Evolutionary conservation across 2,797 vertebrate species (phyloP), one percentile per base, ranked within the genome.

Genomic region (Phrynocephalus forsythii): DNA sequence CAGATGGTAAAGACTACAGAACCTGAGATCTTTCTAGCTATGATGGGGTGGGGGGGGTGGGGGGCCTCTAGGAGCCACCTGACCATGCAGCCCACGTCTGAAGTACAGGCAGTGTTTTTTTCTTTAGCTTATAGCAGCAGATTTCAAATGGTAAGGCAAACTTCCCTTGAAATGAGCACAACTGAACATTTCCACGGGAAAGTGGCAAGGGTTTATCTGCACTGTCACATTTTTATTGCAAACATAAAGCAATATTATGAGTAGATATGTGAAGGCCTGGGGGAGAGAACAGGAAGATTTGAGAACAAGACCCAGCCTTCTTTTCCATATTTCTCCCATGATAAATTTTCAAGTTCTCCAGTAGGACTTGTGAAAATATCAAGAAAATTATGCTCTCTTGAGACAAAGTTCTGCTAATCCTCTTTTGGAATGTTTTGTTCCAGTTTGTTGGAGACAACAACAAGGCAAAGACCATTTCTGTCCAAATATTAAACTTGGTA

Each of bases 1-100:
- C 56, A 68, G 78, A 81, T 75, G 60, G 38, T 18, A 52, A 88
- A 66, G 30, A 60, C 68, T 52, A 80, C 56, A 79, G 69, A 80
- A 78, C 15, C 28, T 73, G n/a, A 15, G 82, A 75, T 28, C 33
- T 68, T 66, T 83, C 67, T 71, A 50, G 5, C 38, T 44, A 44
- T 44, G 38, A 44, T 44, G 38, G 38, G 38, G 3, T 44, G 38
- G 3, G 38, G 3, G 38, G 38, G 38, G 38, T 44, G 38, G 1
- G 38, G 44, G 16, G 50, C 22, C 20, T 28, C 24, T 30, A 7
- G 11, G 22, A 79, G 68, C 13, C 75, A 66, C n/a, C 24, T 75
- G 44, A 69, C 56, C 71, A 52, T 63, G 30, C 15, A 84, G 20
- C 11, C 22, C 11, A 18, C 75, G 33, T 67, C 20, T 66, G 48